A percentile compares a stretch with the other conserved stretches of the same genome.
Evolutionary conservation across 2,797 vertebrate species (phyloP).

Genomic region (Lemur catta): DNA sequence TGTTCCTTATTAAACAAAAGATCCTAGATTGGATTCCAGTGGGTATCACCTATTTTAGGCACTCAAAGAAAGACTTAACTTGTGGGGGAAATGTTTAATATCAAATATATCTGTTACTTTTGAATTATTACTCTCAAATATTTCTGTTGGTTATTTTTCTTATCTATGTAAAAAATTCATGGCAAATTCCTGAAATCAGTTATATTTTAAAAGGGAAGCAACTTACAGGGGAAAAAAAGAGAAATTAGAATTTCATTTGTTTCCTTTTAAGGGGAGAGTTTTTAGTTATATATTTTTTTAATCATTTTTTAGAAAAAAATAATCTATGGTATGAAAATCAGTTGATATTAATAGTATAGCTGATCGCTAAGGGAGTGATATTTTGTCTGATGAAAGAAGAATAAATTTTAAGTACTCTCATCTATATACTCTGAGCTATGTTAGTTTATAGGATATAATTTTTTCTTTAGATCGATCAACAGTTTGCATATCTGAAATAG

Average conservation of each 20-base stretch:
- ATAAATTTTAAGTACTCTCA: conserved; percentile 10
- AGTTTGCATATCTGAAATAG: conserved; percentile 13
- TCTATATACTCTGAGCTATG: not conserved
- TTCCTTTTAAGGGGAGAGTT: not conserved
- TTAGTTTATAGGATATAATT: not conserved
- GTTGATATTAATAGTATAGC: not conserved
- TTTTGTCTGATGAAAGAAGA: not conserved
- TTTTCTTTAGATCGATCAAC: conserved; percentile 7
- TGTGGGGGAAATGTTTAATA: not conserved
- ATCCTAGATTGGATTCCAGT: not conserved
- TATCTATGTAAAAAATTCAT: not conserved
- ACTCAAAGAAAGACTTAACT: not conserved
- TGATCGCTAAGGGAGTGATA: not conserved
- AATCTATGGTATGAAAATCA: not conserved
- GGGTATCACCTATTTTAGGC: conserved; percentile 9
- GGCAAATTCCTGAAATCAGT: not conserved
- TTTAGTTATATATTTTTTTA: not conserved
- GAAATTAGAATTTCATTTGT: not conserved
- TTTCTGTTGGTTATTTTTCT: not conserved
- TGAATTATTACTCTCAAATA: conserved; percentile 18
- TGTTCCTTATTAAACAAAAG: not conserved
- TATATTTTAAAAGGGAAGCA: conserved; percentile 25
- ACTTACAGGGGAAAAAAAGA: not conserved
- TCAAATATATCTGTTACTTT: not conserved
- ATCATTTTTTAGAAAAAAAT: conserved; percentile 28